These are phyloP conservation scores for Gerris lacustris DNA, from an alignment of 2,888 invertebrate genomes.

Conservation along the genomic window DNA sequence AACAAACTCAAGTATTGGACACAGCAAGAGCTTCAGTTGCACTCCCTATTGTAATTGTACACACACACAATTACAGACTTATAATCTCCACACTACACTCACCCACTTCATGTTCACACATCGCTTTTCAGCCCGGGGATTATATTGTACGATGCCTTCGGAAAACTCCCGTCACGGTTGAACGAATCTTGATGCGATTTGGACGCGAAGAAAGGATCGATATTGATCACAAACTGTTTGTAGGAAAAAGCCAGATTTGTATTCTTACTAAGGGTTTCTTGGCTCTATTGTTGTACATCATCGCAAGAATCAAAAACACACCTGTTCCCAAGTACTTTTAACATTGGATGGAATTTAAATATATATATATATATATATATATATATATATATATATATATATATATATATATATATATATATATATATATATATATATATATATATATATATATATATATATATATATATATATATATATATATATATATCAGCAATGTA, in stretches of 20 bases:
- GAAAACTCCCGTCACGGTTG: not conserved
- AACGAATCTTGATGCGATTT: not conserved
- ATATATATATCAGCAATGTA: too few relatives aligned
- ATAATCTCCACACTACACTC: not conserved
- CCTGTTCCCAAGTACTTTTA: not conserved
- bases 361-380: not conserved
- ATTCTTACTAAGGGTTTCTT: not conserved
- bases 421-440: constrained; percentile 7
- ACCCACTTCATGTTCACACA: not conserved
- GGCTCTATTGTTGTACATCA: not conserved
- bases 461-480: constrained; percentile 8
- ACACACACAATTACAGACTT: not conserved
- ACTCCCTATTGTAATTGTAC: not conserved
- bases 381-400: constrained; percentile 1
- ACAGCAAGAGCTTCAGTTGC: not conserved
- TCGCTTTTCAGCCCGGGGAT: not conserved
- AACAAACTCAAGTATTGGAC: too few relatives aligned
- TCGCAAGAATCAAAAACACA: not conserved
- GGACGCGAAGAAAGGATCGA: not conserved
- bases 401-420: constrained; percentile 1
- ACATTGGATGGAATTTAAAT: not conserved
- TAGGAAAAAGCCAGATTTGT: not conserved
- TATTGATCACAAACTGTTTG: not conserved
- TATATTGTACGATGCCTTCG: not conserved
- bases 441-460: constrained; percentile 7